Conservation (phyloP, 2,888 invertebrate species). For the Heliconius erato region DNA sequence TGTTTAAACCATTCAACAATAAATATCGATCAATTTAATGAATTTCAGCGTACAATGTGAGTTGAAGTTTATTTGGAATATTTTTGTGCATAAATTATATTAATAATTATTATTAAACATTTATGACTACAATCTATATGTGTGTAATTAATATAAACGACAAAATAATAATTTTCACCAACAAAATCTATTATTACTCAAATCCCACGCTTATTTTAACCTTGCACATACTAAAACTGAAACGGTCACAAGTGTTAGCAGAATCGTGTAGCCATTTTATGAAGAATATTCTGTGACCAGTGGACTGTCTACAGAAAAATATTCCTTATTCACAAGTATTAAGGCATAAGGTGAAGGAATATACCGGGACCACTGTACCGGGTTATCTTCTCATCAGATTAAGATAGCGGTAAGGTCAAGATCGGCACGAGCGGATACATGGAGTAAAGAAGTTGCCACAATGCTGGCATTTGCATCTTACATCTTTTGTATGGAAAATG, state of each 20-base stretch:
- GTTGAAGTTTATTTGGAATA: too few relatives aligned
- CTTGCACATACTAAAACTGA: slow-evolving; percentile 64
- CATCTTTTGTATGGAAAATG: slow-evolving; percentile 53
- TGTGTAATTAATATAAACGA: too few relatives aligned
- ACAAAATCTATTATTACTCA: slow-evolving; percentile 38
- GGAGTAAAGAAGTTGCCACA: slow-evolving; percentile 55
- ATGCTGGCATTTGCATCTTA: slow-evolving; percentile 53
- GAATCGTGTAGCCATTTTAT: slow-evolving; percentile 72
- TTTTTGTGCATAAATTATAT: too few relatives aligned
- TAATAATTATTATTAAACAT: too few relatives aligned
- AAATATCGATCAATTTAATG: too few relatives aligned
- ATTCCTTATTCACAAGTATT: slow-evolving; percentile 56
- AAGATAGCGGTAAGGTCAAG: slow-evolving; percentile 78
- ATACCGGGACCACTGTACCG: slow-evolving; percentile 78
- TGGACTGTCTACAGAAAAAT: slow-evolving; percentile 52
- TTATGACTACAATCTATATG: too few relatives aligned
- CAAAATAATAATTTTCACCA: not conserved
- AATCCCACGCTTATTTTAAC: slow-evolving; percentile 53
- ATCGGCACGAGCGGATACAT: slow-evolving; percentile 74
- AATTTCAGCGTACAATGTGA: too few relatives aligned
- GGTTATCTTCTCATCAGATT: slow-evolving; percentile 80
- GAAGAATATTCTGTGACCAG: slow-evolving; percentile 70
- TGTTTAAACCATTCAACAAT: too few relatives aligned
- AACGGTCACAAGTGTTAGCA: slow-evolving; percentile 75
- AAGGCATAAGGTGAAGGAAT: slow-evolving; percentile 57